Evolutionary conservation across 2,797 vertebrate genomes (phyloP).

Genomic region (Choloepus didactylus): DNA sequence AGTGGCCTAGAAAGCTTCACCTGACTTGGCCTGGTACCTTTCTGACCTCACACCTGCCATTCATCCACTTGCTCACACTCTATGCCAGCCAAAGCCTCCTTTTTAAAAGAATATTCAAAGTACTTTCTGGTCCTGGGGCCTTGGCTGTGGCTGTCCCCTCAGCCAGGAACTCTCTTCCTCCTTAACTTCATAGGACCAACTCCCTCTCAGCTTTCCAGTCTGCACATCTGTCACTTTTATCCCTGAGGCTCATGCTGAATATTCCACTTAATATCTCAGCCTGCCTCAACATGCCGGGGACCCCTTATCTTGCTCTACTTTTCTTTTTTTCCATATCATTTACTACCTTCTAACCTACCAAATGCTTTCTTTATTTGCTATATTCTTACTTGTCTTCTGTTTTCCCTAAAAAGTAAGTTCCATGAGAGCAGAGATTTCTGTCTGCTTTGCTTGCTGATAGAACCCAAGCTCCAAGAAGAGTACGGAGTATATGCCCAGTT

Average conservation of each 20-base stretch:
- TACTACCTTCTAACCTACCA: background rate
- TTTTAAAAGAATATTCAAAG: constrained; percentile 20
- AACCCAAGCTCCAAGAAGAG: background rate
- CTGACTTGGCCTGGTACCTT: background rate
- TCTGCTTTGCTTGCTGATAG: background rate
- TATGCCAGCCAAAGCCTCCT: background rate
- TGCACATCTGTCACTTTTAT: background rate
- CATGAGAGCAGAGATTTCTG: background rate
- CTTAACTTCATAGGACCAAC: background rate
- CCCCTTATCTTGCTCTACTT: background rate
- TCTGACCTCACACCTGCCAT: background rate
- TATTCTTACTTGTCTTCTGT: background rate
- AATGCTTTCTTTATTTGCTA: background rate
- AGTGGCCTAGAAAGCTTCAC: background rate
- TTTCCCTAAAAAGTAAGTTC: background rate
- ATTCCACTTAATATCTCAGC: background rate
- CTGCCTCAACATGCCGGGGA: background rate
- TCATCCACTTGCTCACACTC: background rate
- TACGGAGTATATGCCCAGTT: background rate
- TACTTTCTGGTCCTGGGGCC: background rate
- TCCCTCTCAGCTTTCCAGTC: background rate
- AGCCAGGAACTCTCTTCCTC: background rate
- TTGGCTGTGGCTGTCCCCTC: background rate
- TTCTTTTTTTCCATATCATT: background rate
- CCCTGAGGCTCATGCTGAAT: background rate